Evolutionary conservation across 2,888 invertebrate species (phyloP).

Genomic region (Halocaridina rubra): DNA sequence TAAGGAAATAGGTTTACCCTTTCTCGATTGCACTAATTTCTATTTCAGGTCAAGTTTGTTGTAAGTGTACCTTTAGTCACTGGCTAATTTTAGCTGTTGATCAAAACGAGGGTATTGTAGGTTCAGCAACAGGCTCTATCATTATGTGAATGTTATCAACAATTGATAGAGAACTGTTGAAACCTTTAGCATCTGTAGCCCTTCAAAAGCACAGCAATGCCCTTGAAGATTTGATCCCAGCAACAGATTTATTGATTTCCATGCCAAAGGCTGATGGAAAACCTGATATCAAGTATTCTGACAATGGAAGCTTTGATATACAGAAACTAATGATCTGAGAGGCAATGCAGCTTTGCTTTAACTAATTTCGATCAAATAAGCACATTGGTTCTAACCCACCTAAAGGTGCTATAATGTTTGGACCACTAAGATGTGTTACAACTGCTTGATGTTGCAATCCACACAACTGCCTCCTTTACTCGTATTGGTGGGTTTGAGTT

Average conservation of each 20-base stretch:
- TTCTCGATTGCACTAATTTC: no score
- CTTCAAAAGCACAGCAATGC: constrained; percentile 99
- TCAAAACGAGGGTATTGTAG: constrained; percentile 98
- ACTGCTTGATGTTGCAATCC: constrained; percentile 98
- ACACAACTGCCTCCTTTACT: constrained; percentile 77
- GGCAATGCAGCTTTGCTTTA: constrained; percentile 96
- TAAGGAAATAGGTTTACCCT: background rate
- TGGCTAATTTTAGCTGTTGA: constrained; percentile 98
- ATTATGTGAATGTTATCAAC: constrained; percentile 99
- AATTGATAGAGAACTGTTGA: constrained; percentile 95
- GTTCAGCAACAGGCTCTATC: constrained; percentile 99
- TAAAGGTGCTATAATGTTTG: constrained; percentile 97
- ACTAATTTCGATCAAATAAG: constrained; percentile 97
- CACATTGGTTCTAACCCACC: constrained; percentile 93
- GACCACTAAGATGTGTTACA: constrained; percentile 99
- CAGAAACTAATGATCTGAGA: constrained; percentile 99
- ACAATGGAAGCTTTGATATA: constrained; percentile 99
- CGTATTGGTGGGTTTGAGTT: constrained; percentile 97
- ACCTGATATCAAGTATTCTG: constrained; percentile 95
- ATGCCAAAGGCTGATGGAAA: constrained; percentile 94
- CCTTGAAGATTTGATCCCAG: constrained; percentile 99
- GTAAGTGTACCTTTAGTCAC: constrained; percentile 99
- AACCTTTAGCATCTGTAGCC: constrained; percentile 98
- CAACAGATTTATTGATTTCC: constrained; percentile 98
- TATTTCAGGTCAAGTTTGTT: constrained; percentile 85